phyloP scores from a whole-genome alignment of 1,140 invertebrate genomes.

The Lordiphosa collinella region DNA sequence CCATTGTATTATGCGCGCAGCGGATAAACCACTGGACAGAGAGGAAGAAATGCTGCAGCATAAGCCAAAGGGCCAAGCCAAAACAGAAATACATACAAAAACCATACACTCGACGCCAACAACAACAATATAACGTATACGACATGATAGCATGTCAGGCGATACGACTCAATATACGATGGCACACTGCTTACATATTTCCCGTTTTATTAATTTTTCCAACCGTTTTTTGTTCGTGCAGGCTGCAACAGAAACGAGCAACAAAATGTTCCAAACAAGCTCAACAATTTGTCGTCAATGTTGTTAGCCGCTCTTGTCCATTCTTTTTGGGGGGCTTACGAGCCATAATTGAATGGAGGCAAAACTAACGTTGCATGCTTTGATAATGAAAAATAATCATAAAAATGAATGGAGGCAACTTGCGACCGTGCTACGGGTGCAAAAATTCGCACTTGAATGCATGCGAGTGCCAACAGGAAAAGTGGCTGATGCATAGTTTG shows the following conservation, averaged over 20 bases:
- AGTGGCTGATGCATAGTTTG: too few species aligned
- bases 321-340: constrained; percentile 3
- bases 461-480: too few species aligned
- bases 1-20: constrained; percentile 7
- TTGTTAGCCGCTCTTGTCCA: constrained; percentile 3
- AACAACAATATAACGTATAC: constrained; percentile 52
- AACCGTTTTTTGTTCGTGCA: not conserved
- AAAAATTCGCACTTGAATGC: too few species aligned
- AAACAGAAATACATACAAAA: not conserved
- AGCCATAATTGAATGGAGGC: too few species aligned
- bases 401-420: constrained; percentile 16
- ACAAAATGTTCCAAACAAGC: constrained; percentile 25
- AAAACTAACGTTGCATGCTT: constrained; percentile 27
- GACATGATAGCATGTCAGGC: constrained; percentile 35
- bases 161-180: constrained; percentile 20
- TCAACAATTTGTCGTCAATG: constrained; percentile 62
- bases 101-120: too few species aligned
- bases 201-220: constrained; percentile 58
- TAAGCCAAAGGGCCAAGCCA: too few species aligned
- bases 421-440: not conserved
- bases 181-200: constrained; percentile 55
- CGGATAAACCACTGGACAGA: too few species aligned
- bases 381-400: constrained; percentile 61
- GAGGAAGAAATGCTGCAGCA: too few species aligned
- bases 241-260: constrained; percentile 5